Percentiles rank a stretch among this genome's conserved stretches.
Conservation (phyloP, 1,140 invertebrate species). For the Triops cancriformis region DNA sequence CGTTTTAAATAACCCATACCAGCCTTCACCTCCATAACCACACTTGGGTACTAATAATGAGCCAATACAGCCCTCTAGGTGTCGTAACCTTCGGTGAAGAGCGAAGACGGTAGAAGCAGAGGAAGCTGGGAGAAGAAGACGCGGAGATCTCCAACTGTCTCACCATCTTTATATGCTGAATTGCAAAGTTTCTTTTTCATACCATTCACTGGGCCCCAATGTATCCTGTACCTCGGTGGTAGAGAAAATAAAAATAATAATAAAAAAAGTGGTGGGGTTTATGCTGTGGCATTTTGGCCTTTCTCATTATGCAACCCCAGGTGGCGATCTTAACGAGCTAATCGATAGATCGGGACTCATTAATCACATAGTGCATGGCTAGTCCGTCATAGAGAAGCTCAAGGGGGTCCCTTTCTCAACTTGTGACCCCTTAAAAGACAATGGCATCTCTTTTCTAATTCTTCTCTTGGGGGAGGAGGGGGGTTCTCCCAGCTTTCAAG, state of each 20-base stretch:
- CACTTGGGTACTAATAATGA: neutral
- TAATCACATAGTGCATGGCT: constrained; percentile 18
- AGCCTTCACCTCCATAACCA: neutral
- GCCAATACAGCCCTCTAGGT: neutral
- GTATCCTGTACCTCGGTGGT: too few species aligned
- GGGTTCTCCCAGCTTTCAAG: neutral
- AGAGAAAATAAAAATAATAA: too few species aligned
- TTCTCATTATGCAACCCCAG: constrained; percentile 24
- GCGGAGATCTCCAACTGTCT: too few species aligned
- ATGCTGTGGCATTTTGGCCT: neutral
- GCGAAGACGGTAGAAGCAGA: too few species aligned
- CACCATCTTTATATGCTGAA: neutral
- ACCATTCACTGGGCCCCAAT: too few species aligned
- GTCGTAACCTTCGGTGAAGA: neutral
- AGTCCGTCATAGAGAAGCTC: constrained; percentile 18
- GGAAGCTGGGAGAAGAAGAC: too few species aligned
- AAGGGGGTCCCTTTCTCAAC: constrained; percentile 13
- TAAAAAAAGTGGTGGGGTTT: neutral
- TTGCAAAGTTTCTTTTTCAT: neutral
- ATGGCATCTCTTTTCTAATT: constrained; percentile 3
- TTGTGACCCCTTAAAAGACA: constrained; percentile 5
- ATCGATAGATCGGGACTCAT: constrained; percentile 24
- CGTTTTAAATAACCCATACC: neutral
- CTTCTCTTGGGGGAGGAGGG: too few species aligned
- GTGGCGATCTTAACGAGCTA: constrained; percentile 25